phyloP scores from a whole-genome alignment of 2,113 vertebrate genomes.

The Fulica atra region DNA sequence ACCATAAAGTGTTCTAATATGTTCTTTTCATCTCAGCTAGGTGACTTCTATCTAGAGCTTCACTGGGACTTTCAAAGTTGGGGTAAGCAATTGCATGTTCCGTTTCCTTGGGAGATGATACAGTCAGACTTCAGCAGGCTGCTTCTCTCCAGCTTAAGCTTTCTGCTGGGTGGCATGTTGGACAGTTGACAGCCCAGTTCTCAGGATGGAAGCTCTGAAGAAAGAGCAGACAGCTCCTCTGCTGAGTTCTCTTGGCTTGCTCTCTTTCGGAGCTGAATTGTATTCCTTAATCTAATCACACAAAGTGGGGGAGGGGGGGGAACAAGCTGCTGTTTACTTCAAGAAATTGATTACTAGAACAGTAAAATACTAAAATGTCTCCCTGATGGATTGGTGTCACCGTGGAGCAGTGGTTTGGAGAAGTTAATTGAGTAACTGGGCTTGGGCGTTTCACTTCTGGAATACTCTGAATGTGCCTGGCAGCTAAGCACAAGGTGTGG shows the following conservation, averaged over 20 bases:
- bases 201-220: background rate
- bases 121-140: background rate
- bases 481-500: background rate
- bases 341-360: background rate
- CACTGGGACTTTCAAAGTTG: slow-evolving; percentile 99
- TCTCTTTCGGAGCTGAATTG: background rate
- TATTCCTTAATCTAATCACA: background rate
- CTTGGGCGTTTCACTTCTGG: background rate
- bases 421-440: background rate
- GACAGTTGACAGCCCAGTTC: background rate
- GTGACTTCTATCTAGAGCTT: slow-evolving; percentile 98
- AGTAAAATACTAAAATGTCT: background rate
- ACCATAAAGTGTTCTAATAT: background rate
- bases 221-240: background rate
- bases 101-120: background rate
- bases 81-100: slow-evolving; percentile 83
- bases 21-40: slow-evolving; percentile 84
- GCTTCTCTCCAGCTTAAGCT: background rate
- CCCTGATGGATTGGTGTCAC: background rate
- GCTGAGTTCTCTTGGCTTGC: background rate
- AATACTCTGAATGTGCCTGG: background rate
- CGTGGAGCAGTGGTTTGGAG: background rate
- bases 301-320: no score
- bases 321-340: background rate
- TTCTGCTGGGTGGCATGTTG: background rate